A percentile compares a stretch with the other conserved stretches of the same genome.
phyloP scores from a whole-genome alignment of 1,140 invertebrate species.

The Reticulitermes speratus region DNA sequence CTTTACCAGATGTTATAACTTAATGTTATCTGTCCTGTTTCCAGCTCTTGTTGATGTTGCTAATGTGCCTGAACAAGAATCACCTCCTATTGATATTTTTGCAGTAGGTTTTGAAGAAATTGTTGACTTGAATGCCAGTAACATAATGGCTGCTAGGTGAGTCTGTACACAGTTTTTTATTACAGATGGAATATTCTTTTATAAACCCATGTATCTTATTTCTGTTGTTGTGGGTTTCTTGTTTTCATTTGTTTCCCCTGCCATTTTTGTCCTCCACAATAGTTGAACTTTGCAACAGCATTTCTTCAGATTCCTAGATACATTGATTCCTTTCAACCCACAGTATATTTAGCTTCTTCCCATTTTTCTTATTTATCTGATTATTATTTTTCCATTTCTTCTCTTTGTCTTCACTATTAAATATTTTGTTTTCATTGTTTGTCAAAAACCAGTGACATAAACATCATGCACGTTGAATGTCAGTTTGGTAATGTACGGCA shows the following conservation, averaged over 20 bases:
- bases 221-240: not conserved
- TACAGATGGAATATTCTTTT: too few species aligned
- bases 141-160: slow-evolving; percentile 91
- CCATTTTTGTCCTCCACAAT: not conserved
- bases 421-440: too few species aligned
- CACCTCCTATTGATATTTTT: slow-evolving; percentile 82
- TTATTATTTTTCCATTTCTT: too few species aligned
- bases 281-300: not conserved
- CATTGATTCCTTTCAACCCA: too few species aligned
- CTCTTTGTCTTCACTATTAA: too few species aligned
- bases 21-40: slow-evolving; percentile 37
- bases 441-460: too few species aligned
- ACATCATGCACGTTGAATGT: too few species aligned
- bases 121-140: slow-evolving; percentile 97
- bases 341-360: too few species aligned
- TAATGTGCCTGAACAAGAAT: slow-evolving; percentile 49
- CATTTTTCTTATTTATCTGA: too few species aligned
- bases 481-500: too few species aligned
- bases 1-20: too few species aligned
- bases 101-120: slow-evolving; percentile 99
- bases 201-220: too few species aligned
- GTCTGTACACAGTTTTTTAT: not conserved
- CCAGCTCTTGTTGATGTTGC: slow-evolving; percentile 57
- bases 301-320: not conserved
- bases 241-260: not conserved